Conservation (phyloP, 1,140 invertebrate species). For the Neodiprion virginianus region DNA sequence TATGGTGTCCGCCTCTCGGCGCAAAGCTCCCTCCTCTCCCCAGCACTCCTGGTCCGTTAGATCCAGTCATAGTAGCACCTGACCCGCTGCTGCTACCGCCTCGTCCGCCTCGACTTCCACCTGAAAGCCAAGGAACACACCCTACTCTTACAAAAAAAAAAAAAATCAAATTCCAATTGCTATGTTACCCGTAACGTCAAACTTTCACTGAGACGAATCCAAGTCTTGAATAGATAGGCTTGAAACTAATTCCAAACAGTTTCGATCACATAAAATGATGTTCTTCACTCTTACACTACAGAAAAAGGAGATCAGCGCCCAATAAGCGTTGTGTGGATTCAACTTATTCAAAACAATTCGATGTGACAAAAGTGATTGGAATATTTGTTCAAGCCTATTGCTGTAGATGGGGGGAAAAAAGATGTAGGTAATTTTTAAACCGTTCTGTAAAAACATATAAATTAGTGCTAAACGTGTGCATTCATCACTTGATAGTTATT, state of each 20-base stretch:
- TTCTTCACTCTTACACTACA: not conserved
- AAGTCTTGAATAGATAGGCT: not conserved
- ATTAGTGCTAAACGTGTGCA: not conserved
- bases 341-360: too few species aligned
- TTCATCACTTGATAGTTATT: too few species aligned
- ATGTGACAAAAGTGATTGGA: not conserved
- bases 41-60: conserved; percentile 34
- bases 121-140: conserved; percentile 4
- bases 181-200: not conserved
- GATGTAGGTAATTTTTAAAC: not conserved
- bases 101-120: conserved; percentile 43
- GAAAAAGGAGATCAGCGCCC: too few species aligned
- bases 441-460: not conserved
- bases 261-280: not conserved
- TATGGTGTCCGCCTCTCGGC: conserved; percentile 43
- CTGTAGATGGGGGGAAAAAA: not conserved
- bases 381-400: not conserved
- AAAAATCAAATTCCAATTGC: not conserved
- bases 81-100: conserved; percentile 26
- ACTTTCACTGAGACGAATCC: not conserved
- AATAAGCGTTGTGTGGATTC: too few species aligned
- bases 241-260: not conserved
- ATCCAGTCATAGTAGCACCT: conserved; percentile 31
- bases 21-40: conserved; percentile 39
- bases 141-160: conserved; percentile 5